Evolutionary conservation across 2,113 vertebrate species (phyloP).

Genomic region (Leucopsar rothschildi): DNA sequence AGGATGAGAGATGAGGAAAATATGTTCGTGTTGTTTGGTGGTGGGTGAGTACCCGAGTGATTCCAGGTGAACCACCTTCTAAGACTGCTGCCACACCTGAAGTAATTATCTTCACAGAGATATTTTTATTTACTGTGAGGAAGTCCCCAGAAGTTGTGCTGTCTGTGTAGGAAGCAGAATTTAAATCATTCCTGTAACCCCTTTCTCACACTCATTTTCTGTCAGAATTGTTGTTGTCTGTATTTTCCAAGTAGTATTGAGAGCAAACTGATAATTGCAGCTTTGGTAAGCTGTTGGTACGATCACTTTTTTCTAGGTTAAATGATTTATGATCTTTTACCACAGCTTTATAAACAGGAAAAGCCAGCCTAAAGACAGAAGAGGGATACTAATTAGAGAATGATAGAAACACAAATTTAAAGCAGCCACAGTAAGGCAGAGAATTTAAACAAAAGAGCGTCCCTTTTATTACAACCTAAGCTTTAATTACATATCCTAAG

Average conservation of each 20-base stretch:
- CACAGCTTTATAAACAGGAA: conserved; percentile 42
- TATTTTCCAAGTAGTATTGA: neutral
- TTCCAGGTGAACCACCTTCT: neutral
- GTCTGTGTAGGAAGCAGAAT: neutral
- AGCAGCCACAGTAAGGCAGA: conserved; percentile 6
- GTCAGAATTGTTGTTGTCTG: neutral
- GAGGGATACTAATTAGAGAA: conserved; percentile 52
- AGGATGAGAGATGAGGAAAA: conserved; percentile 3
- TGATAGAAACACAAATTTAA: conserved; percentile 54
- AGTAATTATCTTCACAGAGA: neutral
- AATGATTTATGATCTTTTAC: conserved; percentile 14
- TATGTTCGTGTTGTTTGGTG: neutral
- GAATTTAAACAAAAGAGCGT: conserved; percentile 39
- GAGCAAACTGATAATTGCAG: neutral
- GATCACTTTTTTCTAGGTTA: conserved; percentile 28
- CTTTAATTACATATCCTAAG: conserved; percentile 38
- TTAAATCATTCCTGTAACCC: neutral
- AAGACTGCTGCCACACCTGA: conserved; percentile 24
- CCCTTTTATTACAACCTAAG: conserved; percentile 44
- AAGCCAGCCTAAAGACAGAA: conserved; percentile 49
- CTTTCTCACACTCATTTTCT: neutral
- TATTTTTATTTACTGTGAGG: neutral
- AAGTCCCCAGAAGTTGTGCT: neutral
- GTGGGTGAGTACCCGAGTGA: neutral
- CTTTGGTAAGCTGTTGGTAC: neutral